Conservation (phyloP, 2,888 invertebrate genomes). For the Dolichopus griseipennis region DNA sequence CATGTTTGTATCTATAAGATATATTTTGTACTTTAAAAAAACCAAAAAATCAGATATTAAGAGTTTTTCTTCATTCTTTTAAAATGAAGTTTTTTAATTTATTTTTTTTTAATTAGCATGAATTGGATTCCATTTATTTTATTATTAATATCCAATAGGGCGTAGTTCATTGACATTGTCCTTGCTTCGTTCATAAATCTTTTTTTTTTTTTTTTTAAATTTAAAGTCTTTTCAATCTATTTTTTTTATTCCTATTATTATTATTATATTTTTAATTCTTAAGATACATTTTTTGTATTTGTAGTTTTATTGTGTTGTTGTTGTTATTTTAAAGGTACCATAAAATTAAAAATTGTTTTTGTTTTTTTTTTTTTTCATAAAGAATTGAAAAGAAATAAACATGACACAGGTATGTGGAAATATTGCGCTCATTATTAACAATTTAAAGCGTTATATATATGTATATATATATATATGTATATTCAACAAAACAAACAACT, state of each 20-base stretch:
- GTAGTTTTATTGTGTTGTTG: no score
- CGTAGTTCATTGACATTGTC: constrained; percentile 6
- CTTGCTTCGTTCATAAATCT: not conserved
- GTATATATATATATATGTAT: no score
- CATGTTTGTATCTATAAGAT: no score
- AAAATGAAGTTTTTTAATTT: no score
- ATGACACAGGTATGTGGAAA: not conserved
- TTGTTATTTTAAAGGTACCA: not conserved
- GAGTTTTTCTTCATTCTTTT: no score
- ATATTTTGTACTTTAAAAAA: no score
- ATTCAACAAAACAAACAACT: not conserved
- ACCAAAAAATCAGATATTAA: not conserved
- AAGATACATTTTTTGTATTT: no score
- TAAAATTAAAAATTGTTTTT: not conserved
- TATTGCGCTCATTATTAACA: not conserved
- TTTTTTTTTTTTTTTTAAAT: not conserved
- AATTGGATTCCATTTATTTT: not conserved
- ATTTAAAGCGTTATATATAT: not conserved
- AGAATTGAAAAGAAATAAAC: not conserved
- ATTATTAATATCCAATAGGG: constrained; percentile 4
- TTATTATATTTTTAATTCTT: no score
- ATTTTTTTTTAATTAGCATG: no score
- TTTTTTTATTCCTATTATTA: no score
- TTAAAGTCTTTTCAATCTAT: no score
- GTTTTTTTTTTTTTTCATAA: no score